Evolutionary conservation across 2,113 vertebrate genomes (phyloP).

Genomic region (Trachemys scripta): DNA sequence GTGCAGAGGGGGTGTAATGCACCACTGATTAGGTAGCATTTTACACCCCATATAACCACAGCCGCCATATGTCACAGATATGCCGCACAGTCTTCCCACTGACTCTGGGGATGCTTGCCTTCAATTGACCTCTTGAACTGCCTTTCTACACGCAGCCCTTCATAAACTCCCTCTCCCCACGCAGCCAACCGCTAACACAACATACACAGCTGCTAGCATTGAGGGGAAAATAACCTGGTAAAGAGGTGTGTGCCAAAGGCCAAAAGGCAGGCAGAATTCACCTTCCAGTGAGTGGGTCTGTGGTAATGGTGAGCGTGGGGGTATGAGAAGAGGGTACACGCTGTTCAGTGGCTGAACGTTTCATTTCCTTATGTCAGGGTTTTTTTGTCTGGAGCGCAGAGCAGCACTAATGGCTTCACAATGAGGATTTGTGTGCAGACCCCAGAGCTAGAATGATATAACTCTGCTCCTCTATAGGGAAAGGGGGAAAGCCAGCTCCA

Average conservation of each 20-base stretch:
- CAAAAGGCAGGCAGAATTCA: too few relatives aligned
- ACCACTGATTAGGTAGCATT: neutral
- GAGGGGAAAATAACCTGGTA: neutral
- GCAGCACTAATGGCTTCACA: neutral
- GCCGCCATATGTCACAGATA: neutral
- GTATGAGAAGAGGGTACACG: neutral
- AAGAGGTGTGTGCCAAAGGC: neutral
- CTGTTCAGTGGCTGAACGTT: neutral
- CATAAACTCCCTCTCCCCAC: neutral
- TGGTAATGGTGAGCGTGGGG: neutral
- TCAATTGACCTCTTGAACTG: neutral
- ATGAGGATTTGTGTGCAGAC: neutral
- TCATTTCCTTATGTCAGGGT: neutral
- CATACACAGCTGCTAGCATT: neutral
- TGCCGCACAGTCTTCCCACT: too few relatives aligned
- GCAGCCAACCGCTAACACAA: neutral
- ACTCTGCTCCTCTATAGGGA: neutral
- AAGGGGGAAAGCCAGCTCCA: neutral
- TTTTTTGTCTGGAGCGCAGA: neutral
- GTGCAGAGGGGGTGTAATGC: neutral
- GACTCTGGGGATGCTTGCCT: neutral
- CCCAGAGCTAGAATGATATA: neutral
- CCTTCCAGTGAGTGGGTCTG: neutral
- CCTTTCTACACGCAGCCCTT: neutral
- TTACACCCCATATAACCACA: neutral